Evolutionary conservation across 2,888 invertebrate species (phyloP).

Genomic region (Lithophane socia): DNA sequence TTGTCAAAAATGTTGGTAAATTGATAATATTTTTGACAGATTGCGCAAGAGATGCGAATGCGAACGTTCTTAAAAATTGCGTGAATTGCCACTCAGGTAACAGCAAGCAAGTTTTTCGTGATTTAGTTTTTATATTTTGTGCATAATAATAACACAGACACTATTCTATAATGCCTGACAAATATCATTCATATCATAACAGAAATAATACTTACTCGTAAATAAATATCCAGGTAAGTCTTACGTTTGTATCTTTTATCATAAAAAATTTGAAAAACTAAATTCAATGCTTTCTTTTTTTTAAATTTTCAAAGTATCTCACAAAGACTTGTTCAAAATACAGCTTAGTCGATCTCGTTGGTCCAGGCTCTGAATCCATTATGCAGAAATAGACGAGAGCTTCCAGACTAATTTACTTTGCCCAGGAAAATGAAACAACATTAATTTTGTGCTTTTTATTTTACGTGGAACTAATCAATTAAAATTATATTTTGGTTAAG

Average conservation of each 20-base stretch:
- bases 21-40: no score
- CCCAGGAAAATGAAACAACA: not conserved
- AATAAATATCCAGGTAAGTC: not conserved
- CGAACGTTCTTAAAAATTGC: no score
- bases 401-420: not conserved
- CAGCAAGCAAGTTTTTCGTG: not conserved
- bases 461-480: not conserved
- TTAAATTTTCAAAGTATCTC: not conserved
- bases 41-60: no score
- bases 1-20: no score
- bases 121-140: not conserved
- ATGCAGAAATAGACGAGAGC: slow-evolving; percentile 3
- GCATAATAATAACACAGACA: not conserved
- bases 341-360: not conserved
- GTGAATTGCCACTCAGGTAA: no score
- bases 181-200: not conserved
- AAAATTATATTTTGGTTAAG: not conserved
- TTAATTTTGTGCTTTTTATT: not conserved
- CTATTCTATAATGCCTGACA: not conserved
- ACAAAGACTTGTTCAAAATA: not conserved
- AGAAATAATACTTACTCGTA: not conserved
- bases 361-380: not conserved
- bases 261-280: not conserved
- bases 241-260: not conserved
- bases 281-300: not conserved